Evolutionary conservation across 2,888 invertebrate genomes (phyloP), one percentile per base, ranked within the genome.

Genomic region (Embidobia sp.): DNA sequence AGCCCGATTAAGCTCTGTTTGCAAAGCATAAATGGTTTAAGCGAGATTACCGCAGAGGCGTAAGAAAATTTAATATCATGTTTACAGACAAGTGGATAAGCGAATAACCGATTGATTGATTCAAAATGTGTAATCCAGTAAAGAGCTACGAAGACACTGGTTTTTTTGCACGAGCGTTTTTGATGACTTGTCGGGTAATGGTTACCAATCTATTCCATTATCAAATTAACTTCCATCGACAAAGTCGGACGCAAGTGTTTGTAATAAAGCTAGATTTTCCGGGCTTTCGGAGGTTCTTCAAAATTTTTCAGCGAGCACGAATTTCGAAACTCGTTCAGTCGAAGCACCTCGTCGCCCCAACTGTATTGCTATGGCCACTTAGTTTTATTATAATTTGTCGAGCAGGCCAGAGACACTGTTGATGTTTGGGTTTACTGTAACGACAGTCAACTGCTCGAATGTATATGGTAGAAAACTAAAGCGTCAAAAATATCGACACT

Each of bases 181-280:
- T 57, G 46, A 69, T 15, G 42, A 57, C 69, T 63, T 57, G n/a
- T 59, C 16, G 42, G 15, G 27, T 35, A 29, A 49, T 22, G 11
- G 51, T 40, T 77, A 81, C 81, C 79, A 46, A 81, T 78, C 81
- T 83, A 79, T 81, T 80, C 83, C 83, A 84, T 84, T 84, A 84
- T 83, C 82, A 82, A 83, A 84, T 83, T 84, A 83, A 77, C 74
- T 78, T 79, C 76, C 61, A 55, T 72, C 69, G 77, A 70, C 67
- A 40, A 80, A 79, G 51, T 51, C 42, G 51, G 48, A 49, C 42
- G 33, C 42, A 85, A 82, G 80, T 84, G 84, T 85, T 84, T 81
- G 81, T 85, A 83, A 80, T 85, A 81, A 85, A 84, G 81, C 73
- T 61, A 67, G 80, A 73, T 66, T 53, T 53, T 27, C 8, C 40